Evolutionary conservation across 2,113 vertebrate genomes (phyloP).

Genomic region (Mirounga angustirostris): DNA sequence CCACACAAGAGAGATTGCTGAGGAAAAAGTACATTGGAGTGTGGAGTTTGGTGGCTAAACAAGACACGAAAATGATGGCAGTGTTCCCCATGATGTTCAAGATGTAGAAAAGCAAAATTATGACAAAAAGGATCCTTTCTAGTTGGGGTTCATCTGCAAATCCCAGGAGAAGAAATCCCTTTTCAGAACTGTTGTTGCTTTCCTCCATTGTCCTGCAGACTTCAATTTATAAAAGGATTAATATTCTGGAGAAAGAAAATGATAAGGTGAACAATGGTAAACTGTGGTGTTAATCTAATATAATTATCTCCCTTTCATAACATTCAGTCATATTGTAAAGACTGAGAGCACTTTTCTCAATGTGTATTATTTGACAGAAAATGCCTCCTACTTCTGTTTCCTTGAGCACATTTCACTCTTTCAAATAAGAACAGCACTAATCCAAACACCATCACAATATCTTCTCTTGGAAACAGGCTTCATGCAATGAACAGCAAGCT

Average conservation of each 20-base stretch:
- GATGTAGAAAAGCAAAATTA: constrained; percentile 52
- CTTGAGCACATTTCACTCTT: neutral
- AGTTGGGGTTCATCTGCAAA: constrained; percentile 53
- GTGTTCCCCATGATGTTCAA: constrained; percentile 62
- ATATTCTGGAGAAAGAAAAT: neutral
- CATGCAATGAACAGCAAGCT: neutral
- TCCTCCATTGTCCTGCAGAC: neutral
- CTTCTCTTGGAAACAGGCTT: neutral
- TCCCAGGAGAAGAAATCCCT: constrained; percentile 60
- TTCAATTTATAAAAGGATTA: neutral
- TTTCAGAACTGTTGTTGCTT: neutral
- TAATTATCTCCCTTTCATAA: neutral
- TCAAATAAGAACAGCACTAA: neutral
- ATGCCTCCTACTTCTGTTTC: neutral
- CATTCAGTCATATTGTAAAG: neutral
- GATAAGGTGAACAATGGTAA: neutral
- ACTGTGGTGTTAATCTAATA: neutral
- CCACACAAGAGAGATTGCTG: constrained; percentile 59
- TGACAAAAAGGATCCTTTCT: constrained; percentile 43
- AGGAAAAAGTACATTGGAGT: constrained; percentile 69
- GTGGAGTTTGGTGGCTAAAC: constrained; percentile 50
- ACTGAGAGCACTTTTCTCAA: neutral
- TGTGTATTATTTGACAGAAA: neutral
- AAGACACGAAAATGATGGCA: constrained; percentile 44
- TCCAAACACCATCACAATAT: neutral